These are phyloP conservation scores for Coleophora deauratella DNA, from an alignment of 2,888 invertebrate species.

Conservation along the genomic window DNA sequence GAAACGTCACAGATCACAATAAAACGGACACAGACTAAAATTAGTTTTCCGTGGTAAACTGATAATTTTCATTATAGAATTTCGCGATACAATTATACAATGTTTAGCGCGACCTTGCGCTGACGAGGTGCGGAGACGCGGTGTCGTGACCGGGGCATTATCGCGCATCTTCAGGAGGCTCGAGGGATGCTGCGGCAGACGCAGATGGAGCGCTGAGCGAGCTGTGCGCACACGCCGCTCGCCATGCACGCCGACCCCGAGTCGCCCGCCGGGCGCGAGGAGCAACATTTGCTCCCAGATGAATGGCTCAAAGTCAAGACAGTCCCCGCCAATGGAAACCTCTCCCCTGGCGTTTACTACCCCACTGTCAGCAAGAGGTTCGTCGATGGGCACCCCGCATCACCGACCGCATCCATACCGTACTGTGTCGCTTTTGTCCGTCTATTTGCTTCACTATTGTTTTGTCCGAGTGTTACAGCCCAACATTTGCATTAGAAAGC, in stretches of 20 bases:
- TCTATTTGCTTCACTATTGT: slow-evolving; percentile 26
- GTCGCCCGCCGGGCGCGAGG: slow-evolving; percentile 65
- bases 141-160: slow-evolving; percentile 70
- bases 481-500: slow-evolving; percentile 38
- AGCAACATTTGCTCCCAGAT: slow-evolving; percentile 62
- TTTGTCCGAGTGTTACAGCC: slow-evolving; percentile 23
- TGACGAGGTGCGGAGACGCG: slow-evolving; percentile 41
- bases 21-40: slow-evolving; percentile 49
- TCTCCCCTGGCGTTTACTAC: slow-evolving; percentile 68
- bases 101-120: slow-evolving; percentile 59
- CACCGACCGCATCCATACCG: slow-evolving; percentile 37
- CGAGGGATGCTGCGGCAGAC: slow-evolving; percentile 50
- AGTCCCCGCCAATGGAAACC: slow-evolving; percentile 57
- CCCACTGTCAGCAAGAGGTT: slow-evolving; percentile 68
- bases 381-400: slow-evolving; percentile 56
- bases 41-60: slow-evolving; percentile 60
- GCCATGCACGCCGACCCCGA: slow-evolving; percentile 65
- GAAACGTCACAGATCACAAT: slow-evolving; percentile 30
- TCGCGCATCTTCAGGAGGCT: slow-evolving; percentile 65
- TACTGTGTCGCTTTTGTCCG: slow-evolving; percentile 63
- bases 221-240: slow-evolving; percentile 29
- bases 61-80: slow-evolving; percentile 69
- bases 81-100: slow-evolving; percentile 67
- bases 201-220: slow-evolving; percentile 33
- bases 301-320: slow-evolving; percentile 67